These are phyloP conservation scores for Onychostruthus taczanowskii DNA, from an alignment of 2,113 vertebrate species.

Conservation along the genomic window DNA sequence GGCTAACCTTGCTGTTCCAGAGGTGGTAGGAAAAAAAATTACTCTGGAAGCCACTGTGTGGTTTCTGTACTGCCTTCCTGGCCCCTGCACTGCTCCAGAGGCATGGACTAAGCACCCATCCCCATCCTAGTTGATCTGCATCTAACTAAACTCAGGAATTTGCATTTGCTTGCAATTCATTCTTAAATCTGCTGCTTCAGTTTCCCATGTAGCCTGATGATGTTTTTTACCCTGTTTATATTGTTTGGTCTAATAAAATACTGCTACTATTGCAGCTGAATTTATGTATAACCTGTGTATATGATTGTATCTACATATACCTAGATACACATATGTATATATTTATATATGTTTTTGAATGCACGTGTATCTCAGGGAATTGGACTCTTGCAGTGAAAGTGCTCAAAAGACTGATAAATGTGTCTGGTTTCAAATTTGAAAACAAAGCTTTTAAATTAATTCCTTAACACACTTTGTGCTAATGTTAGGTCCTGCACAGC, in stretches of 20 bases:
- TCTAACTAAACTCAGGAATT: background rate
- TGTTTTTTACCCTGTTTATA: background rate
- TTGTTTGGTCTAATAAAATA: background rate
- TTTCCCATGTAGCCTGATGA: background rate
- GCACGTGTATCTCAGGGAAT: rapidly evolving
- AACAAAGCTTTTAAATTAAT: background rate
- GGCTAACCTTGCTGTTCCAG: background rate
- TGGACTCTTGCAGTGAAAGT: background rate
- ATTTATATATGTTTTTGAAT: background rate
- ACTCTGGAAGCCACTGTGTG: background rate
- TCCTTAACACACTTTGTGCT: background rate
- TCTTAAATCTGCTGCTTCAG: background rate
- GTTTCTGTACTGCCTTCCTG: background rate
- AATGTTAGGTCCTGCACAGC: background rate
- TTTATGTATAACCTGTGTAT: background rate
- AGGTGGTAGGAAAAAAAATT: background rate
- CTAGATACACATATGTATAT: background rate
- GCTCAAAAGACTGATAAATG: background rate
- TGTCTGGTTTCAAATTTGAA: background rate
- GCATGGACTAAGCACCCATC: rapidly evolving
- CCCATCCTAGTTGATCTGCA: rapidly evolving
- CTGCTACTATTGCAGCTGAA: background rate
- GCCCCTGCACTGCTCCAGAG: background rate
- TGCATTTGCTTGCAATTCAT: background rate
- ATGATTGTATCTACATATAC: background rate